Conservation (phyloP, 2,113 vertebrate species). For the Hippocampus comes region DNA sequence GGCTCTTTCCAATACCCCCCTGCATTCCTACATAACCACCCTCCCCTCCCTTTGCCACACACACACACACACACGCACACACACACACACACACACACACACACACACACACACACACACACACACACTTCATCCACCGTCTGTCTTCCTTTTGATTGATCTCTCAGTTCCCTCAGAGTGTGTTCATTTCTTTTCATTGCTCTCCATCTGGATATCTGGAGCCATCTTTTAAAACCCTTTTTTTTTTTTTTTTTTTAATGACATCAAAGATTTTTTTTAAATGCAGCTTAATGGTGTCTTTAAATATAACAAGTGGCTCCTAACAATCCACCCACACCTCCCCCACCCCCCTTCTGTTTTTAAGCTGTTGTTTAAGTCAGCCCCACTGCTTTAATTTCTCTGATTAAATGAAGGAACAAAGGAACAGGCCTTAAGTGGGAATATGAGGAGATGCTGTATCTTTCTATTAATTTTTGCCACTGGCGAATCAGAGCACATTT, state of each 20-base stretch:
- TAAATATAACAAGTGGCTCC: conserved; percentile 53
- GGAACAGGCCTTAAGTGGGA: conserved; percentile 62
- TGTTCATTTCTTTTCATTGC: conserved; percentile 66
- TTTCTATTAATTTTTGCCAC: conserved; percentile 63
- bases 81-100: conserved; percentile 11
- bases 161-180: conserved; percentile 63
- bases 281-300: conserved; percentile 50
- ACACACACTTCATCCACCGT: conserved; percentile 38
- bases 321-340: conserved; percentile 17
- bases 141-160: conserved; percentile 62
- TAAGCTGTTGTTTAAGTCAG: conserved; percentile 34
- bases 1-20: conserved; percentile 32
- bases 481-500: conserved; percentile 50
- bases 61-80: conserved; percentile 6
- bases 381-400: conserved; percentile 33
- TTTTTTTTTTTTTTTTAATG: conserved; percentile 39
- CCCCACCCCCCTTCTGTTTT: conserved; percentile 8
- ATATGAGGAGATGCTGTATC: conserved; percentile 51
- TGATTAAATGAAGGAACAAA: conserved; percentile 47
- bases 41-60: not conserved
- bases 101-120: conserved; percentile 9
- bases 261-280: conserved; percentile 40
- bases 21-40: not conserved
- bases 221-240: conserved; percentile 47
- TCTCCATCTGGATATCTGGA: conserved; percentile 57